Conservation (phyloP, 2,113 vertebrate species). For the Meles meles region DNA sequence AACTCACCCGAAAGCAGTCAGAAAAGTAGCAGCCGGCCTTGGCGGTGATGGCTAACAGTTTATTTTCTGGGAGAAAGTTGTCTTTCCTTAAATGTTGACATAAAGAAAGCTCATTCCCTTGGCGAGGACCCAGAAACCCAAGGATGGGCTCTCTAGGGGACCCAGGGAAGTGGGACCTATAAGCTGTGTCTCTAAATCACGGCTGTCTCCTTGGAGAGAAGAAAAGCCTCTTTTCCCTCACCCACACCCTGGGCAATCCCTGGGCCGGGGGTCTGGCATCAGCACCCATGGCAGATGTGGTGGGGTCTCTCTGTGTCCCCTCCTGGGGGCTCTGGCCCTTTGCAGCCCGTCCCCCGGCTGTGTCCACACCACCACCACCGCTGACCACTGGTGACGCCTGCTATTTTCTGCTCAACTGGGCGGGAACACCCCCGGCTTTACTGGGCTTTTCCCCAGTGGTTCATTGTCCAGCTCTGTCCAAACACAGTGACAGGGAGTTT, state of each 20-base stretch:
- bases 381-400: neutral
- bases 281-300: rapidly evolving
- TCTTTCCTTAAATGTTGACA: neutral
- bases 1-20: neutral
- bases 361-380: neutral
- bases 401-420: neutral
- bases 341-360: neutral
- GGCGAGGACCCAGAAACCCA: neutral
- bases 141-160: neutral
- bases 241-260: neutral
- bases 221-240: neutral
- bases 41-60: neutral
- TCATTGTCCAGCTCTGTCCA: slow-evolving; percentile 23
- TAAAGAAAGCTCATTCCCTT: neutral
- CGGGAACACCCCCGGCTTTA: neutral
- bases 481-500: slow-evolving; percentile 20
- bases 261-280: neutral
- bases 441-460: neutral
- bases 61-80: neutral
- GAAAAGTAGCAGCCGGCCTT: neutral
- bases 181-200: neutral
- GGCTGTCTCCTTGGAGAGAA: neutral
- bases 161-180: neutral
- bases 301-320: neutral
- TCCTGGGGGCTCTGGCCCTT: neutral